Base-by-base conservation (phyloP, 2,113 vertebrate genomes). In the Talpa occidentalis region DNA sequence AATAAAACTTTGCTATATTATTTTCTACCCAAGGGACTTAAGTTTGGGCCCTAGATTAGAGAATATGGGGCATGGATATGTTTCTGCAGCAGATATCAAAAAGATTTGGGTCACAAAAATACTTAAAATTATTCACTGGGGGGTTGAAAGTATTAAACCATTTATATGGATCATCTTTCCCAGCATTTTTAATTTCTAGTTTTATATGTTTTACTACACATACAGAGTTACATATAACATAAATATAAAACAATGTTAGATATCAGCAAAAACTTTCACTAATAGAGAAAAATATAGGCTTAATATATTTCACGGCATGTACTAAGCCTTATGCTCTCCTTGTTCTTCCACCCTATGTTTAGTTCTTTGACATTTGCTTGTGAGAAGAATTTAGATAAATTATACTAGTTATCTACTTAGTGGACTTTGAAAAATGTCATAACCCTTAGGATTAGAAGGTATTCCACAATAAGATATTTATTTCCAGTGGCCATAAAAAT, bases 271-370 rank as follows among this genome's bases (percentile, higher is more conserved):
- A 84, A 22, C 0, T 15, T 72, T 92, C 77, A 37, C 10, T 67
- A 37, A 60, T 26, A 3, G 11, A 24, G 47, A 44, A 72, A 32
- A 72, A 32, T 64, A 22, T 10, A 2, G 30, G 40, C 70, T 22
- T 32, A 49, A 56, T 22, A 9, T 44, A 8, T 69, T 87, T 85
- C 10, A 73, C 3, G 35, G 79, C 19, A 24, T 32, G 17, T 7
- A 32, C 17, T 14, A 26, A 70, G 3, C 56, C 35, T 67, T n/a
- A 21, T 1, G 11, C 30, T 47, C 8, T 47, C 37, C 40, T n/a
- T 77, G 2, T 70, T 54, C 12, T 0, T 52, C 16, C 4, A 32
- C 0, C 11, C 1, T 54, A 5, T 59, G 24, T 17, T 2, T 73
- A 24, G 11, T 47, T 90, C 78, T 67, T 42, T 54, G 24, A 22